Base-by-base conservation (phyloP, 2,888 invertebrate species). In the Tridacna gigas region DNA sequence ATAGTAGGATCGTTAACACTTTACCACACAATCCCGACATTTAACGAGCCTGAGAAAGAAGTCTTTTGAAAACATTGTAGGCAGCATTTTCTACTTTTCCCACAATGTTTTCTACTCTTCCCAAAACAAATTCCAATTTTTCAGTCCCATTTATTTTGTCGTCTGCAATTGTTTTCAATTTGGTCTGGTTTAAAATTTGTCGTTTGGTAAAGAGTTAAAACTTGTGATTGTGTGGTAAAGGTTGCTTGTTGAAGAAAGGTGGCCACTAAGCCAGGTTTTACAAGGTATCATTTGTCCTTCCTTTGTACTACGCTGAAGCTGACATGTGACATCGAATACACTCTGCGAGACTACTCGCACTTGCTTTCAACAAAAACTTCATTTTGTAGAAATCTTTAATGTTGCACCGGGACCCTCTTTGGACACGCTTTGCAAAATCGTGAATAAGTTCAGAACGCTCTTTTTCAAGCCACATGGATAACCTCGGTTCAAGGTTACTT, bases 291-390 rank as follows among this genome's bases (percentile, higher is more conserved):
- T 28, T 26, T 12, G 12, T 28, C 11, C 4, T 15, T 1, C 11
- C 26, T 26, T 20, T 66, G 26, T 13, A 66, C 20, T 71, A 71
- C 0, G 3, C 60, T 28, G 71, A 77, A 15, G 25, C 56, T 12
- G 77, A 69, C 69, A 61, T 74, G n/a, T 90, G 88, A 74, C 89
- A 82, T 18, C 91, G 86, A 25, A 90, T 88, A 83, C 91, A 91
- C 76, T 93, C 93, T 0, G 90, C 89, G 65, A 93, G 82, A 74
- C 91, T 91, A 26, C 89, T 88, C 18, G 92, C 90, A 82, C 90
- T 92, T 13, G 93, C 89, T 83, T 93, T 93, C 73, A 92, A 87
- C 75, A 93, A 85, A 82, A 93, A 93, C 74, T 92, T 92, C 89
- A 93, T 89, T n/a, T 90, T 89, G 79, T 92, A 93, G 74, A 91